Evolutionary conservation across 1,140 invertebrate genomes (phyloP), one percentile per base, ranked within the genome.

Genomic region (Mylabris phalerata): DNA sequence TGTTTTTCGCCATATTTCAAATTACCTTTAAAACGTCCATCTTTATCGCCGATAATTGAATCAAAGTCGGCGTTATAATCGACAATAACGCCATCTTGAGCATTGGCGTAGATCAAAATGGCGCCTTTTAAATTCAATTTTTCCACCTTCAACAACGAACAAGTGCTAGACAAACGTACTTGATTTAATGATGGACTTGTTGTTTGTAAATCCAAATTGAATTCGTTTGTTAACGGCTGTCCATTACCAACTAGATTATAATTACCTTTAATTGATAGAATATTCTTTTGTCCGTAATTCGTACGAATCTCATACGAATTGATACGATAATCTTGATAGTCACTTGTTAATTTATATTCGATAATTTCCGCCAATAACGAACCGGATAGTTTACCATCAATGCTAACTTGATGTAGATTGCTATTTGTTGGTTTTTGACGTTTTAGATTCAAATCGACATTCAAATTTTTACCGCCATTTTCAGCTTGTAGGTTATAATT

Each of bases 161-260:
- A 73, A 61, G 9, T 67, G 32, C 56, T 70, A 58, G 57, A 3
- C 3, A 32, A 32, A 32, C 32, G 32, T 73, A 50, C 77, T 74
- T 48, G 32, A 5, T 80, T 80, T 2, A 86, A 42, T 42, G 77
- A 79, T 0, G 79, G 77, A 41, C 71, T 75, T 0, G 82, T 81
- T 1, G 77, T 65, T 42, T 75, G 74, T 0, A 78, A 41, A 9
- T 79, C 76, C 0, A 76, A 40, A 1, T 67, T 59, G 4, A 75
- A 9, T 0, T 76, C 73, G 10, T 70, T 63, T 3, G 57, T 67
- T 2, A 74, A 55, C 52, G 83, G 80, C 60, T 71, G 74, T 9
- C 61, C 69, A 3, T 58, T 38, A 25, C 66, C 67, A 13, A 73
- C 74, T 0, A 69, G 13, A 62, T 74, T 49, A 67, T 71, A 70